Percentiles rank a stretch among this genome's conserved stretches.
phyloP scores from a whole-genome alignment of 2,888 invertebrate species.

The Cynaeus angustus region DNA sequence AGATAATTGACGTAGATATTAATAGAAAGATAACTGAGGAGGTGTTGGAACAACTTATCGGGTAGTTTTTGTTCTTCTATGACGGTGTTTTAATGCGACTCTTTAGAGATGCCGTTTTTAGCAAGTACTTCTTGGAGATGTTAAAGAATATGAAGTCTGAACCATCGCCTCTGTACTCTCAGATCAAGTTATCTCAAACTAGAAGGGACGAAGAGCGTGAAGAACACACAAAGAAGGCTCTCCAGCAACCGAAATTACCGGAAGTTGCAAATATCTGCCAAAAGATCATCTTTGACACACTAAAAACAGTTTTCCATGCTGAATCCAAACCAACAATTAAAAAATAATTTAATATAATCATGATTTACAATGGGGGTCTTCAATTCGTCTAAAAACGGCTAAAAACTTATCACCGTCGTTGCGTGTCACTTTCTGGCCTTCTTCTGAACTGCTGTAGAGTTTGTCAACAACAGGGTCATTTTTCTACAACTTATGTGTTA shows the following conservation, averaged over 20 bases:
- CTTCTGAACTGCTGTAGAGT: slow-evolving; percentile 94
- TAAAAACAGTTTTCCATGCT: slow-evolving; percentile 59
- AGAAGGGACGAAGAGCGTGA: slow-evolving; percentile 48
- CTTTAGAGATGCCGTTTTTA: slow-evolving; percentile 68
- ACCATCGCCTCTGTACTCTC: slow-evolving; percentile 61
- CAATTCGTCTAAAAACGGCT: slow-evolving; percentile 87
- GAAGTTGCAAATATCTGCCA: slow-evolving; percentile 60
- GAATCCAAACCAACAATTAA: slow-evolving; percentile 45
- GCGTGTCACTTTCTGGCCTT: slow-evolving; percentile 97
- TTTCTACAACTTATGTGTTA: slow-evolving; percentile 73
- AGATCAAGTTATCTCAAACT: slow-evolving; percentile 49
- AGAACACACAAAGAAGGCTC: slow-evolving; percentile 55
- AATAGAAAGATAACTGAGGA: slow-evolving; percentile 57
- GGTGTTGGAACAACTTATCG: slow-evolving; percentile 64
- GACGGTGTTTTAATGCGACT: neutral
- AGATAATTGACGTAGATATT: slow-evolving; percentile 11
- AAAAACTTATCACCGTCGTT: slow-evolving; percentile 95
- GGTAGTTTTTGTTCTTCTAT: slow-evolving; percentile 57
- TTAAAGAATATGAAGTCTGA: slow-evolving; percentile 52
- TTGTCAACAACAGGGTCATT: slow-evolving; percentile 91
- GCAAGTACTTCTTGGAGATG: slow-evolving; percentile 60
- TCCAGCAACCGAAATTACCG: slow-evolving; percentile 56
- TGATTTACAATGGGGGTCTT: slow-evolving; percentile 69
- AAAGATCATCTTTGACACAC: slow-evolving; percentile 59
- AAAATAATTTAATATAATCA: slow-evolving; percentile 8